Conservation (phyloP, 2,888 invertebrate species). For the Aporophyla nigra region DNA sequence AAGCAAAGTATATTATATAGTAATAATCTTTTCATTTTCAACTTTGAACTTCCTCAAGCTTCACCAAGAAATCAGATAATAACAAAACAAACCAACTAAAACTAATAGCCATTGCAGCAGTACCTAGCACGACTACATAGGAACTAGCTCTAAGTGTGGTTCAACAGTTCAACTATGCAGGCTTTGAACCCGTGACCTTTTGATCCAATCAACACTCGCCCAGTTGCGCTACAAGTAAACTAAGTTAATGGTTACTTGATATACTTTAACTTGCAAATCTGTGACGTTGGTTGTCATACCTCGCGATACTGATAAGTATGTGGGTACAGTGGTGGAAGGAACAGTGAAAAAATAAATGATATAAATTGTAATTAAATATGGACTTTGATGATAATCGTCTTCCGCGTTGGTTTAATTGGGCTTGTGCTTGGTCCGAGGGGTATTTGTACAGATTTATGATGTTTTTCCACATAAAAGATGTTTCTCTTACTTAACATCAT, state of each 20-base stretch:
- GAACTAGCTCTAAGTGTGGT: conserved; percentile 41
- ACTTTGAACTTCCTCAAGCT: neutral
- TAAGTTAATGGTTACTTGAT: conserved; percentile 23
- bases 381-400: conserved; percentile 19
- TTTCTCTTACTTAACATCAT: no score
- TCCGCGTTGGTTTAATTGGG: conserved; percentile 19
- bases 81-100: neutral
- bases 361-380: conserved; percentile 34
- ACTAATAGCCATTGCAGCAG: neutral
- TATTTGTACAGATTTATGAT: neutral
- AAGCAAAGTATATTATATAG: neutral
- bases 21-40: neutral
- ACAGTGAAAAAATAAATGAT: neutral
- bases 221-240: conserved; percentile 37
- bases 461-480: neutral
- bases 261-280: conserved; percentile 34
- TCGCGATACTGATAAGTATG: neutral
- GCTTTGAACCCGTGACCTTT: conserved; percentile 60
- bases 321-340: neutral
- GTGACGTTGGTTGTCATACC: conserved; percentile 6
- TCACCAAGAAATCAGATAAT: no score
- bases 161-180: conserved; percentile 51
- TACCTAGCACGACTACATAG: conserved; percentile 13
- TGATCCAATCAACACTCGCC: conserved; percentile 57
- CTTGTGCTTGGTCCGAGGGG: neutral